Base-by-base conservation (phyloP, 2,113 vertebrate species). In the Paratilapia polleni region DNA sequence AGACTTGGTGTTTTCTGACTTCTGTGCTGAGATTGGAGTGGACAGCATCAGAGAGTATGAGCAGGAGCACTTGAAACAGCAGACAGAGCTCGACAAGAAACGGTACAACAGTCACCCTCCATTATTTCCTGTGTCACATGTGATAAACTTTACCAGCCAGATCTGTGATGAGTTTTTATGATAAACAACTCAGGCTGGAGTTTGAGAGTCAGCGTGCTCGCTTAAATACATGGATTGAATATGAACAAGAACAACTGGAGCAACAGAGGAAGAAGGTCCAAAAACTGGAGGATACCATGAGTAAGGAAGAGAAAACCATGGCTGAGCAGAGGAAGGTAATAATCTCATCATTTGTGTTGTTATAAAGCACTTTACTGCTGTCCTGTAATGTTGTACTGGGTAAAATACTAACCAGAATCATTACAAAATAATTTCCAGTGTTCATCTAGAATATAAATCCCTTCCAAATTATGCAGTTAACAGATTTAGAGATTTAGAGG, bases 21-120 rank as follows among this genome's bases (percentile, higher is more conserved):
- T 99, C 94, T 99, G 98, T 91, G 95, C 96, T 87, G 96, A 97
- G 94, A 97, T 98, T 14, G 97, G 98, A 2, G 94, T 99, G 79
- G 94, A 93, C 86, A 98, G 96, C 91, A 99, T 99, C 88, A 96
- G 97, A 78, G 95, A 97, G 74, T 99, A 97, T 79, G 98, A 99
- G 78, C 96, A 96, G 92, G 97, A 96, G 81, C 92, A 94, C 31
- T 66, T 98, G 85, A 97, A 95, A 87, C 95, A 95, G 14, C 97
- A 97, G 78, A 95, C 97, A 73, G 97, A 99, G 91, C 88, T 97
- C 2, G 97, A 98, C 89, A 96, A 95, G 85, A 99, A 95, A 94
- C 95, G 97, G 98, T 98, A 90, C 3, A 34, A 73, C 36, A 47
- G 24, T 19, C 36, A 64, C 66, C 47, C 56, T 19, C 19, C 7